These are phyloP conservation scores for Hycleus phaleratus DNA, from an alignment of 1,140 invertebrate genomes.

Conservation along the genomic window DNA sequence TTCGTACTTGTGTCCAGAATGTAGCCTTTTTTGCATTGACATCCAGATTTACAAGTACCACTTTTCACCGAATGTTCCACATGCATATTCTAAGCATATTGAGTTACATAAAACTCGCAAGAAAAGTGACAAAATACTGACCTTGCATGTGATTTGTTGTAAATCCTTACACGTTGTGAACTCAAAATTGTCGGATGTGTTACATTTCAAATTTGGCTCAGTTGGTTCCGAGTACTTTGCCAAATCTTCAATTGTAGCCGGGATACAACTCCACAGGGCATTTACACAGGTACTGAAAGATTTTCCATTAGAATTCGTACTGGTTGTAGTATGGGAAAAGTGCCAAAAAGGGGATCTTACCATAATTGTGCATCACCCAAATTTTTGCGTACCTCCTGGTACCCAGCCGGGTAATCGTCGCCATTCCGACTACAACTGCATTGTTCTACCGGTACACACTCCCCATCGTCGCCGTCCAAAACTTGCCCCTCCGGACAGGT, in stretches of 20 bases:
- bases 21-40: conserved; percentile 67
- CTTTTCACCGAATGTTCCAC: conserved; percentile 19
- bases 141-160: conserved; percentile 71
- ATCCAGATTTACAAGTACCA: conserved; percentile 60
- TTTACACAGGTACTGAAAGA: conserved; percentile 60
- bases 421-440: conserved; percentile 71
- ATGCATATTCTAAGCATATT: conserved; percentile 59
- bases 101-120: not conserved
- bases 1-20: conserved; percentile 61
- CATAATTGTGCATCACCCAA: conserved; percentile 59
- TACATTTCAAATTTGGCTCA: conserved; percentile 53
- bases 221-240: conserved; percentile 51
- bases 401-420: conserved; percentile 63
- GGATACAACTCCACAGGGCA: conserved; percentile 64
- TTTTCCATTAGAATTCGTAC: not conserved
- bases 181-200: conserved; percentile 52
- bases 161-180: conserved; percentile 68
- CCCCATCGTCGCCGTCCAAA: conserved; percentile 53
- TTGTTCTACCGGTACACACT: conserved; percentile 66
- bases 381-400: conserved; percentile 62
- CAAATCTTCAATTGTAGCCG: conserved; percentile 55
- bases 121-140: conserved; percentile 29
- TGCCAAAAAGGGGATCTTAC: conserved; percentile 41
- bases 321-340: not conserved
- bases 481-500: conserved; percentile 73